These are phyloP conservation scores for Nebria brevicollis DNA, from an alignment of 2,888 invertebrate genomes.

Conservation along the genomic window DNA sequence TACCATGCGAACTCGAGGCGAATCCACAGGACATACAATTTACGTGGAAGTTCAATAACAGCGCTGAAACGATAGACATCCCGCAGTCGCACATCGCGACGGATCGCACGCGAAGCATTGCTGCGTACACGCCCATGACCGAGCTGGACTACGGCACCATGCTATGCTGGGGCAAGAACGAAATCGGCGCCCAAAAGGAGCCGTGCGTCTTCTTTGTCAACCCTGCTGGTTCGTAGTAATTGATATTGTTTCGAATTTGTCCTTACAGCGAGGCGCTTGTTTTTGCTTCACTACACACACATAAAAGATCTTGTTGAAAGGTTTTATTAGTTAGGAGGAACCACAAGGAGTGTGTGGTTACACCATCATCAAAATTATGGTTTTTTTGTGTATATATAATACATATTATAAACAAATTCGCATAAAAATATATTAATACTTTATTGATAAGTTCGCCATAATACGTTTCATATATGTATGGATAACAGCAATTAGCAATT, in stretches of 20 bases:
- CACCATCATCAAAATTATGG: too few species aligned
- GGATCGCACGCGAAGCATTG: slow-evolving; percentile 72
- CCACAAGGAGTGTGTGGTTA: background rate
- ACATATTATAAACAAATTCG: too few species aligned
- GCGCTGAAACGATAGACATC: slow-evolving; percentile 75
- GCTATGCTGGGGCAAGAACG: slow-evolving; percentile 79
- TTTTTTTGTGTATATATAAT: too few species aligned
- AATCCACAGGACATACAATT: slow-evolving; percentile 77
- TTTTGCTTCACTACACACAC: background rate
- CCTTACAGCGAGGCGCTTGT: background rate
- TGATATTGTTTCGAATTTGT: slow-evolving; percentile 4
- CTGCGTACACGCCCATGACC: slow-evolving; percentile 77
- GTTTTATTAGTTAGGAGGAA: background rate
- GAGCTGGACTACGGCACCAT: slow-evolving; percentile 80
- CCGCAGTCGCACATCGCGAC: slow-evolving; percentile 70
- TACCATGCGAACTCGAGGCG: slow-evolving; percentile 79
- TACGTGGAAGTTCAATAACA: slow-evolving; percentile 82
- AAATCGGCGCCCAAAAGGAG: slow-evolving; percentile 76
- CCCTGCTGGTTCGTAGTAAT: slow-evolving; percentile 71
- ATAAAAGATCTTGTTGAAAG: background rate
- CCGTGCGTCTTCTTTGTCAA: slow-evolving; percentile 80
- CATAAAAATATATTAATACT: too few species aligned
- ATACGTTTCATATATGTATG: too few species aligned
- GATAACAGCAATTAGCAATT: too few species aligned
- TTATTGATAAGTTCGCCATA: too few species aligned